Evolutionary conservation across 1,140 invertebrate genomes (phyloP), one percentile per base, ranked within the genome.

Genomic region (Hyphantria cunea): DNA sequence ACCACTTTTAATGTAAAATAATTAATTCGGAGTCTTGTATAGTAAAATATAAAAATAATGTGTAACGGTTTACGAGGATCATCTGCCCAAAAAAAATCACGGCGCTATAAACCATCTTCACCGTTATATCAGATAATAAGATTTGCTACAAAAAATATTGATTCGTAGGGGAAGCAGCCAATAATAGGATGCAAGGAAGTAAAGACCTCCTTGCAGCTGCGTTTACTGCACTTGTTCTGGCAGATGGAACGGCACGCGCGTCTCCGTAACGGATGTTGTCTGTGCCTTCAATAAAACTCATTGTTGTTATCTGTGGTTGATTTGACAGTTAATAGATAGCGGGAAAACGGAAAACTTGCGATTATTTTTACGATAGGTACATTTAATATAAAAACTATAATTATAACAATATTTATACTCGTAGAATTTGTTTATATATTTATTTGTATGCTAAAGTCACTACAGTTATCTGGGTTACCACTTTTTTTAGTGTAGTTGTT

Each of bases 181-280:
- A 13, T 44, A 44, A 44, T 25, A 44, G 41, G 12, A 33, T 45
- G 31, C 12, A 45, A 45, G 53, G 53, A 56, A 47, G 54, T 44
- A 45, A 32, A 6, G 6, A 34, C 37, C 25, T 31, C 3, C n/a
- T 11, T 45, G 41, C 54, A 56, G 54, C 54, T 56, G 54, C 42
- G 0, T 39, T 0, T n/a, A 39, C n/a, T 55, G 42, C 54, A 56
- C 54, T 56, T 56, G 54, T 44, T 34, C 0, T 6, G 3, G 54
- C 54, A 56, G 54, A 45, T 56, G 53, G 37, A 33, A 15, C 32
- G 45, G 54, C 54, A 56, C 54, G 54, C 52, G 52, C 42, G 42
- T 25, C 15, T 53, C 31, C 45, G 32, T 34, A 47, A 37, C 32
- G 42, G 54, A 13, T 39, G 10, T 56, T 56, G 45, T 56, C 12